Evolutionary conservation across 2,113 vertebrate species (phyloP).

Genomic region (Protobothrops flavoviridis): DNA sequence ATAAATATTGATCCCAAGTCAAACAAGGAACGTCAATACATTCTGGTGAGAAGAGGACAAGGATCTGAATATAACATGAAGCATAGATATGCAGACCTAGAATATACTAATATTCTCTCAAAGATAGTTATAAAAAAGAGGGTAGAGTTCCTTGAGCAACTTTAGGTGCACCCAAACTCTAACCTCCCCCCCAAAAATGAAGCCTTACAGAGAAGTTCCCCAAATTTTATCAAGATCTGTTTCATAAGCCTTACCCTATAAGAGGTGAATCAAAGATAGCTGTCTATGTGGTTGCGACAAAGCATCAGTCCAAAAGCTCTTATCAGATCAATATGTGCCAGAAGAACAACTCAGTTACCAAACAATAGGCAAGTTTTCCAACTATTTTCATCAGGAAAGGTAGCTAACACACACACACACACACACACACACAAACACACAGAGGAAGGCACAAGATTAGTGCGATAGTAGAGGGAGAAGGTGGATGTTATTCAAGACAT

Average conservation of each 20-base stretch:
- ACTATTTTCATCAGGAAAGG: neutral
- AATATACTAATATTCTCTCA: neutral
- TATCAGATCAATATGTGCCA: neutral
- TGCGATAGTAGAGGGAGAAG: neutral
- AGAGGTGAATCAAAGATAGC: neutral
- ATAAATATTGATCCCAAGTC: neutral
- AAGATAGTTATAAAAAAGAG: neutral
- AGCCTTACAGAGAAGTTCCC: neutral
- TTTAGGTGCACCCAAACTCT: neutral
- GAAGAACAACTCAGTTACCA: neutral
- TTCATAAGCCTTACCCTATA: neutral
- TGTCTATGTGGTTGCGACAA: neutral
- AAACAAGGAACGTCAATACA: neutral
- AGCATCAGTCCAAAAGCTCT: neutral
- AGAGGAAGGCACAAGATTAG: neutral
- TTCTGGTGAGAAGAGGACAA: neutral
- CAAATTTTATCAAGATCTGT: neutral
- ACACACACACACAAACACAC: neutral
- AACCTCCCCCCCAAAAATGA: neutral
- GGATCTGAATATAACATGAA: neutral
- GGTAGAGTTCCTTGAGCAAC: neutral
- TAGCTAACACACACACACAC: neutral
- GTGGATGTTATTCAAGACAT: neutral
- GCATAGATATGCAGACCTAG: neutral
- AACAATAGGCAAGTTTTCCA: neutral